phyloP scores from a whole-genome alignment of 64 coral and sea anemone genomes.

The Exaiptasia diaphana region DNA sequence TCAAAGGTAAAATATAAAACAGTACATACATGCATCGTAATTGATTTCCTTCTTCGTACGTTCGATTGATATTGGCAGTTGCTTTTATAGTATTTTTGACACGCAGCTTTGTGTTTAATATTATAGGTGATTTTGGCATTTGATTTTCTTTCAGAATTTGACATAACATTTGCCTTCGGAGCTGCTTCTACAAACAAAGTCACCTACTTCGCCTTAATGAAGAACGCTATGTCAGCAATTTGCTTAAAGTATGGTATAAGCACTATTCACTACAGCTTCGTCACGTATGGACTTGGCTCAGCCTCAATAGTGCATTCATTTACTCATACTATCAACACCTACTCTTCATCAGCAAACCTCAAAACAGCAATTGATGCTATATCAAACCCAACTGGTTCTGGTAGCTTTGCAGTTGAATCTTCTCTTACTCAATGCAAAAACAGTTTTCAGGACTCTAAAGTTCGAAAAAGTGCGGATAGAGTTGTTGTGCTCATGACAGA shows the following conservation, averaged over 20 bases:
- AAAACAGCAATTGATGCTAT: background rate
- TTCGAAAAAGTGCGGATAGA: background rate
- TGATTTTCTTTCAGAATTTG: conserved; percentile 5
- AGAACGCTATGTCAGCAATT: background rate
- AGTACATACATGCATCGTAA: no score
- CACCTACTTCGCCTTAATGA: conserved; percentile 4
- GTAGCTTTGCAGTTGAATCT: background rate
- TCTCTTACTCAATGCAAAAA: background rate
- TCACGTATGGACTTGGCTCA: conserved; percentile 22
- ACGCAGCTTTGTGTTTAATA: background rate
- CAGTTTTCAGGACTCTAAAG: background rate
- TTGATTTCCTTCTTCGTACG: no score
- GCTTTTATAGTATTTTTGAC: background rate
- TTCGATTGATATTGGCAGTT: background rate
- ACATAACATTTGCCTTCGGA: conserved; percentile 58
- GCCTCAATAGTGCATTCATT: background rate
- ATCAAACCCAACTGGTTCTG: background rate
- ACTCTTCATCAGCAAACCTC: background rate
- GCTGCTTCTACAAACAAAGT: background rate
- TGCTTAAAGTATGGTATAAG: conserved; percentile 13
- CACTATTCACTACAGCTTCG: conserved; percentile 51
- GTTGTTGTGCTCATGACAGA: conserved; percentile 4
- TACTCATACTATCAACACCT: background rate
- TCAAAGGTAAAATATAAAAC: conserved; percentile 29
- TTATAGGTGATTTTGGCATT: background rate